A percentile compares a stretch with the other conserved stretches of the same genome.
phyloP scores from a whole-genome alignment of 2,888 invertebrate genomes.

The Yponomeuta sedellus region DNA sequence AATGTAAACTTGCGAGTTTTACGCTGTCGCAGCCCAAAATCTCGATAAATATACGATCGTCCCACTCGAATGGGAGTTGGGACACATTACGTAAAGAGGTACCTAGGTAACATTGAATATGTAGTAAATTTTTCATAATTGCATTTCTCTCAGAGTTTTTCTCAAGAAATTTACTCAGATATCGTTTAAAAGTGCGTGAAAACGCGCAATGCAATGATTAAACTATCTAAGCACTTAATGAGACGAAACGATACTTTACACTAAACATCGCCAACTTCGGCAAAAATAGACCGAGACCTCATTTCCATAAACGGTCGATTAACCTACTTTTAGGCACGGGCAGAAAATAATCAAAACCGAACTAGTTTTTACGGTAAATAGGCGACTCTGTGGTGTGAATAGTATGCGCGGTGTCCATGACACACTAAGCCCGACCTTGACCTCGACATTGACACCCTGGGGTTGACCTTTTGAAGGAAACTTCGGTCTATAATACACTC shows the following conservation, averaged over 20 bases:
- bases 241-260: background rate
- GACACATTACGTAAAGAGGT: too few species aligned
- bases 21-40: too few species aligned
- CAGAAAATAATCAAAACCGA: background rate
- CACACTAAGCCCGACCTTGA: background rate
- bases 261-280: background rate
- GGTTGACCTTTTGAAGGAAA: background rate
- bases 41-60: too few species aligned
- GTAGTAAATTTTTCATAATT: too few species aligned
- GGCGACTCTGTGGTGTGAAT: background rate
- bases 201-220: too few species aligned
- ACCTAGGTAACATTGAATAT: too few species aligned
- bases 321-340: background rate
- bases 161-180: too few species aligned
- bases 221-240: too few species aligned
- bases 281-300: background rate
- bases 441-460: background rate
- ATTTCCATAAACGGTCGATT: background rate
- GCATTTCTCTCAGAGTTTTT: too few species aligned
- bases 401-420: background rate
- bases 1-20: too few species aligned
- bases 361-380: background rate
- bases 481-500: background rate
- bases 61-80: too few species aligned
- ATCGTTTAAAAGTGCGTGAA: too few species aligned